Conservation (phyloP, 2,888 invertebrate genomes). For the Papilio gigon region DNA sequence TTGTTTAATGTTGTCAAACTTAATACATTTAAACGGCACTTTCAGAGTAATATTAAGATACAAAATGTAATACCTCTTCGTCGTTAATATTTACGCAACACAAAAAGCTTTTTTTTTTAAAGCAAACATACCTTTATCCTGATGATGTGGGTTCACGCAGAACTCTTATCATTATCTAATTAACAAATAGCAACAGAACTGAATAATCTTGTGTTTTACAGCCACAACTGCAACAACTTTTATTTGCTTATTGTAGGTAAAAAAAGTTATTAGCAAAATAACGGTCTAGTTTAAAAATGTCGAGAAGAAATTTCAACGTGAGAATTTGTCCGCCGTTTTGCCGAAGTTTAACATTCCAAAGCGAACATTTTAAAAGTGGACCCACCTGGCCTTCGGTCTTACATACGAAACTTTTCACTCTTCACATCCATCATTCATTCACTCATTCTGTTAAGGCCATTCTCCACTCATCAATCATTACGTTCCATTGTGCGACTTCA, state of each 20-base stretch:
- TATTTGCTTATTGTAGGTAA: too few species aligned
- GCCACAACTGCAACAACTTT: too few species aligned
- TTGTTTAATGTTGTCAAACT: too few species aligned
- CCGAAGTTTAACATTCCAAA: too few species aligned
- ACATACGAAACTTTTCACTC: not conserved
- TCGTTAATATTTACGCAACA: not conserved
- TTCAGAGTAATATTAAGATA: not conserved
- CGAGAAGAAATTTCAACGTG: too few species aligned
- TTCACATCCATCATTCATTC: not conserved
- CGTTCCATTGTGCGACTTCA: not conserved
- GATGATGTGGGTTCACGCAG: not conserved
- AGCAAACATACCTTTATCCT: not conserved
- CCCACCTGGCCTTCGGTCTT: not conserved
- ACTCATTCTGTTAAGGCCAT: not conserved
- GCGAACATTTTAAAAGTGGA: too few species aligned
- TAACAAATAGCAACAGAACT: not conserved
- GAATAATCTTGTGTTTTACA: too few species aligned
- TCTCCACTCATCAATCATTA: slow-evolving; percentile 8
- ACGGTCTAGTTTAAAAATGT: too few species aligned
- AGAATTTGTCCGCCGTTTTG: too few species aligned
- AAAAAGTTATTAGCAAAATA: too few species aligned
- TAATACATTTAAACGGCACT: too few species aligned
- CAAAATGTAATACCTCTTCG: not conserved
- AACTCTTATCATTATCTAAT: not conserved
- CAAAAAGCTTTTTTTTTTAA: not conserved